phyloP scores from a whole-genome alignment of 2,888 invertebrate species.

The Tetragonisca angustula region DNA sequence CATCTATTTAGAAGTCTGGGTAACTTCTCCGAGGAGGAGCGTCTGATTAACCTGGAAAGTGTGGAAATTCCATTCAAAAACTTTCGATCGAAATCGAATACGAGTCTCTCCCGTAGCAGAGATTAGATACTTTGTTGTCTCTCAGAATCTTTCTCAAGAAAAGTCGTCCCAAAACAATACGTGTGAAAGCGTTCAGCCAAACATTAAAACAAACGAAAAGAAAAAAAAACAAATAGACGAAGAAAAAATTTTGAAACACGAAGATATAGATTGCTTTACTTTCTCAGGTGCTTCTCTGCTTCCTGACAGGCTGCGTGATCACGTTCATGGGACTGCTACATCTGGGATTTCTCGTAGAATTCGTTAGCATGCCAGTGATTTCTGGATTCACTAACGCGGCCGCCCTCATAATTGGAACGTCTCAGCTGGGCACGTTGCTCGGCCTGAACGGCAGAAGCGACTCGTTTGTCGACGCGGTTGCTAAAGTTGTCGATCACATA shows the following conservation, averaged over 20 bases:
- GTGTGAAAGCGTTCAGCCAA: not conserved
- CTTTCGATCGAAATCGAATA: not conserved
- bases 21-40: not conserved
- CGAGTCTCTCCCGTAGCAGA: not conserved
- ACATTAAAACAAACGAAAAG: not conserved
- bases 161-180: no score
- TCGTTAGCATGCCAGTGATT: constrained; percentile 86
- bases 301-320: constrained; percentile 85
- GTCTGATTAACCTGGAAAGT: not conserved
- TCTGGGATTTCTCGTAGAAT: constrained; percentile 86
- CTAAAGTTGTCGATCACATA: constrained; percentile 87
- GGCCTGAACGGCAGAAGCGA: constrained; percentile 83
- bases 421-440: constrained; percentile 85
- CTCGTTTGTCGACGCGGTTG: constrained; percentile 83
- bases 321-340: constrained; percentile 85
- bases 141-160: not conserved
- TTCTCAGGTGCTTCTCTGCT: constrained; percentile 85
- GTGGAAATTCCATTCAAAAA: not conserved
- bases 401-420: constrained; percentile 86
- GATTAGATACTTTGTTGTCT: not conserved
- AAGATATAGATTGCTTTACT: not conserved
- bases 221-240: no score
- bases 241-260: no score
- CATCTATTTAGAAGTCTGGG: not conserved
- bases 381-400: constrained; percentile 86